A percentile compares a stretch with the other conserved stretches of the same genome.
These are phyloP conservation scores for Machimus rusticus DNA, from an alignment of 2,888 invertebrate genomes.

Conservation along the genomic window DNA sequence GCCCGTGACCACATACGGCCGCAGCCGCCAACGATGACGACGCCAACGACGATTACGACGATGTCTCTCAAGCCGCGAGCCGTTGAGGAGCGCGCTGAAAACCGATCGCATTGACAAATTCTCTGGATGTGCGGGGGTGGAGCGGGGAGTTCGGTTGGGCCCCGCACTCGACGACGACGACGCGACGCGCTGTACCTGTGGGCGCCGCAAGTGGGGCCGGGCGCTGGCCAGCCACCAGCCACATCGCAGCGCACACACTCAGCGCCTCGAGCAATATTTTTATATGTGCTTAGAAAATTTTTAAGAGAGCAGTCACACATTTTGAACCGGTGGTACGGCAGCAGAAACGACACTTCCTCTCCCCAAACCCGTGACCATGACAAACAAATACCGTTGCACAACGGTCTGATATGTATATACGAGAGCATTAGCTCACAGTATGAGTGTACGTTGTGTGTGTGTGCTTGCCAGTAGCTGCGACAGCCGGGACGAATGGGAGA, in stretches of 20 bases:
- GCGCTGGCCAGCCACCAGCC: neutral
- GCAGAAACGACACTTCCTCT: conserved; percentile 29
- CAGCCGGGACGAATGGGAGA: conserved; percentile 43
- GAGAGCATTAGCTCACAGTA: neutral
- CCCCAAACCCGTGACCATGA: neutral
- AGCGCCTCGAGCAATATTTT: neutral
- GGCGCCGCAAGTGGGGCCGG: neutral
- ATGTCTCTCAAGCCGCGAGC: neutral
- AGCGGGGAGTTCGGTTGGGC: neutral
- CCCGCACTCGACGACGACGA: neutral
- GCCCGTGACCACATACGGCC: conserved; percentile 3
- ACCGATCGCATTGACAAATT: conserved; percentile 20
- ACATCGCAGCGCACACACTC: neutral
- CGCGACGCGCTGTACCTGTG: neutral
- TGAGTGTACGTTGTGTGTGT: neutral
- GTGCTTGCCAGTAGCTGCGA: neutral
- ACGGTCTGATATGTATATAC: neutral
- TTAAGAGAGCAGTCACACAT: conserved; percentile 37
- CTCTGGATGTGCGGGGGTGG: neutral
- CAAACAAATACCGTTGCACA: neutral
- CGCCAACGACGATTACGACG: neutral
- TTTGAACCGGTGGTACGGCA: neutral
- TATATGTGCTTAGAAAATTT: conserved; percentile 34
- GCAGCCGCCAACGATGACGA: neutral
- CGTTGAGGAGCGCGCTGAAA: neutral